Evolutionary conservation across 1,140 invertebrate species (phyloP), one percentile per base, ranked within the genome.

Genomic region (Drosophila parvula): DNA sequence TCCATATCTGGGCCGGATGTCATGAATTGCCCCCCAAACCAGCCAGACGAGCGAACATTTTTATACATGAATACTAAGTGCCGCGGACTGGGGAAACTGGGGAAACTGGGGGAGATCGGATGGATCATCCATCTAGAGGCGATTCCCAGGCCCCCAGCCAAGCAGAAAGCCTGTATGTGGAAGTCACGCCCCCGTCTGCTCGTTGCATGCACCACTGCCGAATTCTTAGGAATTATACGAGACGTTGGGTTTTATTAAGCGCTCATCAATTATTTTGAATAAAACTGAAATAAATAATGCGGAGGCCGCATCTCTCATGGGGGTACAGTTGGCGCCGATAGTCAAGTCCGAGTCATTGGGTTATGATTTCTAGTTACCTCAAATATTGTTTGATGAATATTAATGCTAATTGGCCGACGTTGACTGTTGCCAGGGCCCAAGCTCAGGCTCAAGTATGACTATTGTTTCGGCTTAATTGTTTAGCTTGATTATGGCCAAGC

Each of bases 231-330:
- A 90, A 90, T 90, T 90, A 84, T 90, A 88, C 74, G 88, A 90
- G 68, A 91, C 89, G 75, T 90, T 90, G 71, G 81, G 45, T 90
- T 88, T 90, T 90, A 90, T 90, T 90, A 90, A 90, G 81, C 86
- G 79, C 71, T 86, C 88, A 86, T 80, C 81, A 89, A 89, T 88
- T 89, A 81, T 74, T 75, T 69, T 53, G 51, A 68, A 79, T 70
- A 76, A 76, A 88, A 88, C 51, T 51, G 71, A 36, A 63, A 89
- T 86, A 77, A 86, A 83, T 80, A 78, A 83, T 18, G 59, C 48
- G 45, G 5, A 7, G 40, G 45, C 64, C 74, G 11, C 41, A 57
- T 41, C n/a, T 32, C 43, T n/a, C n/a, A n/a, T 11, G 27, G 4
- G 59, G 55, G 83, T 89, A 83, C 83, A 86, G 84, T 89, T 80